Percentiles rank a stretch among this genome's conserved stretches.
These are phyloP conservation scores for Eupithecia exiguata DNA, from an alignment of 2,888 invertebrate species.

Conservation along the genomic window DNA sequence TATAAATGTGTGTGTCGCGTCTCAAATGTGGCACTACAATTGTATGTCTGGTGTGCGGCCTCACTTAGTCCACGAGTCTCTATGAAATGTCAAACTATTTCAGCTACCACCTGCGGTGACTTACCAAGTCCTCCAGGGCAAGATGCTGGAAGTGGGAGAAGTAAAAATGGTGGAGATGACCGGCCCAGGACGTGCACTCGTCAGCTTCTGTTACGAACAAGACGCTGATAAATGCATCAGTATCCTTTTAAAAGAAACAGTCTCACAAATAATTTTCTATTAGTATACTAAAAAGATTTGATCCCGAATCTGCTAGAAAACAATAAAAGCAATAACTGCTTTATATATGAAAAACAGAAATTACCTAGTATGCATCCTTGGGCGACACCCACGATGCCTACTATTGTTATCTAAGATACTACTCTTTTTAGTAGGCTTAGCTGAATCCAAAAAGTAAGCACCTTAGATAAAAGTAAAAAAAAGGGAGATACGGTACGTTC, in stretches of 20 bases:
- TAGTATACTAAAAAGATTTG: too few species aligned
- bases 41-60: too few species aligned
- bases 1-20: too few species aligned
- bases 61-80: too few species aligned
- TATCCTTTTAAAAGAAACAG: constrained; percentile 83
- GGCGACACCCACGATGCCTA: neutral
- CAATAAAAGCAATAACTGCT: neutral
- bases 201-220: constrained; percentile 89
- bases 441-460: neutral
- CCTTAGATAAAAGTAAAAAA: too few species aligned
- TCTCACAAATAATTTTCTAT: neutral
- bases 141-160: constrained; percentile 92
- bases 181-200: constrained; percentile 90
- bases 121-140: constrained; percentile 91
- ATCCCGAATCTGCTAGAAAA: too few species aligned
- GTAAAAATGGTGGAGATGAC: constrained; percentile 93
- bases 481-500: too few species aligned
- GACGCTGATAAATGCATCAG: constrained; percentile 93
- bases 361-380: neutral
- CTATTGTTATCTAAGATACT: neutral
- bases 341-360: neutral
- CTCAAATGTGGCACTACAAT: too few species aligned
- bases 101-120: constrained; percentile 92
- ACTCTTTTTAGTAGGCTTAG: neutral
- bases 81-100: too few species aligned